Percentiles rank a stretch among this genome's conserved stretches.
Evolutionary conservation across 37 sponge, comb jelly and placozoan species (phyloP).

Genomic region (Lycopodina hypogea): DNA sequence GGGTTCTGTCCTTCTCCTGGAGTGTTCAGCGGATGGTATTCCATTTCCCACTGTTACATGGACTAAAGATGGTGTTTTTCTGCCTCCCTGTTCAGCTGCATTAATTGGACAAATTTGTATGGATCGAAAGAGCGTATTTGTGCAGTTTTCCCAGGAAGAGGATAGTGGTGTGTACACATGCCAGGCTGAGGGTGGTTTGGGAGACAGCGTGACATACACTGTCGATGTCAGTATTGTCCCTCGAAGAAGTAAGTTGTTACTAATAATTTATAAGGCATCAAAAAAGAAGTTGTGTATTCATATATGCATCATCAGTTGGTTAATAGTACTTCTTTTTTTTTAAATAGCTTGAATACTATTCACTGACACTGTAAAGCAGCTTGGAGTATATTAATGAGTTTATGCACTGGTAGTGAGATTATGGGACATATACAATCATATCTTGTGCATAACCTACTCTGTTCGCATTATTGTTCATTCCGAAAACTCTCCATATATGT

Average conservation of each 20-base stretch:
- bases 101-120: neutral
- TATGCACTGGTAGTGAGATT: no score
- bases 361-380: no score
- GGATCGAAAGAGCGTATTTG: neutral
- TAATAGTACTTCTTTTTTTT: no score
- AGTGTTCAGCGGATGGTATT: neutral
- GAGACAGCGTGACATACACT: neutral
- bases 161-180: slow-evolving; percentile 3
- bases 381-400: no score
- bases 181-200: neutral
- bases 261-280: no score
- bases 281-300: no score
- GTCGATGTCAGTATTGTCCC: neutral
- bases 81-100: neutral
- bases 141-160: neutral
- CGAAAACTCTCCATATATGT: neutral
- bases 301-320: no score
- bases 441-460: neutral
- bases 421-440: no score
- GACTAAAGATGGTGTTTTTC: neutral
- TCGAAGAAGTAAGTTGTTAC: slow-evolving; percentile 1
- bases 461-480: neutral
- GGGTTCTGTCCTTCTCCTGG: neutral
- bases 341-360: no score
- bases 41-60: neutral